Evolutionary conservation across 53 echinoderm and acorn worm genomes (phyloP).

Genomic region (Stichopus horrens): DNA sequence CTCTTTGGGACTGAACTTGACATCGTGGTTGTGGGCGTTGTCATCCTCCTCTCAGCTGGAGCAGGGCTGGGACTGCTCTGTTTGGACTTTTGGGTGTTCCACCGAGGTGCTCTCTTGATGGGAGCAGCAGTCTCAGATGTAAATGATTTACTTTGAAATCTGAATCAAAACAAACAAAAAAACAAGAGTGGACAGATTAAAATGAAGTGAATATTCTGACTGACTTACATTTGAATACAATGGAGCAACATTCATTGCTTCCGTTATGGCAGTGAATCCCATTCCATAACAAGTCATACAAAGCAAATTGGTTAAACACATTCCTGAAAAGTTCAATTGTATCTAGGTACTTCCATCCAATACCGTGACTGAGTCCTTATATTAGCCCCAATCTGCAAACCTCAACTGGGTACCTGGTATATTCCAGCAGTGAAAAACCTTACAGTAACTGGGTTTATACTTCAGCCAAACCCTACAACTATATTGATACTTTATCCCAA

Average conservation of each 20-base stretch:
- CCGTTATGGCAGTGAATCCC: background rate
- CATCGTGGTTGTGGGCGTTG: background rate
- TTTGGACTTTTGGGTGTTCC: constrained; percentile 13
- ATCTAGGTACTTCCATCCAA: no score
- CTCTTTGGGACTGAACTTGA: background rate
- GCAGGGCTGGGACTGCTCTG: background rate
- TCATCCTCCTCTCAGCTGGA: background rate
- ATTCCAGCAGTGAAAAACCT: no score
- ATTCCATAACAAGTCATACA: background rate
- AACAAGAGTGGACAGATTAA: background rate
- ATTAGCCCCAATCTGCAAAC: no score
- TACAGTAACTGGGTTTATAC: no score
- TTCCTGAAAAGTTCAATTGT: no score
- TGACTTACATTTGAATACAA: background rate
- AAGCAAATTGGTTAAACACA: background rate
- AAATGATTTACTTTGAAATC: constrained; percentile 7
- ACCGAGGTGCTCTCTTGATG: constrained; percentile 19
- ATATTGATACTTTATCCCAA: no score
- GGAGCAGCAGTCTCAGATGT: background rate
- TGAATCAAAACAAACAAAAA: background rate
- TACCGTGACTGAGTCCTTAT: no score
- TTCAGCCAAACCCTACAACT: no score
- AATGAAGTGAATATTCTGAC: background rate
- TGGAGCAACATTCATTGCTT: background rate
- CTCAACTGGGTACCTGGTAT: no score